Conservation (phyloP, 35 echinoderm and acorn worm genomes). For the Chiridota heheva region DNA sequence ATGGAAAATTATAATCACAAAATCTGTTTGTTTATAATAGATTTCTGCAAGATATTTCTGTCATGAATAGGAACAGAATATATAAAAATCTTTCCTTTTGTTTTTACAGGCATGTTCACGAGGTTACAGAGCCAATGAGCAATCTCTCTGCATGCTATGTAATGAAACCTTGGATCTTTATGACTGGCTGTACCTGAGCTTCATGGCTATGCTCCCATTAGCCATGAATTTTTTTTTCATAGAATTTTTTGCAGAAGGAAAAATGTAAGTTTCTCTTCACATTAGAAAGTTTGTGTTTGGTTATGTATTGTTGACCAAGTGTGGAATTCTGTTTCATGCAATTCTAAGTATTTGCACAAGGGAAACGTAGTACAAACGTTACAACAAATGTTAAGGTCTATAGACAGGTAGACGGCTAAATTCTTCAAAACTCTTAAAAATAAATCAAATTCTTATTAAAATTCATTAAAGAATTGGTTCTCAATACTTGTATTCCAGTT, state of each 20-base stretch:
- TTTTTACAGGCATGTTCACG: conserved; percentile 74
- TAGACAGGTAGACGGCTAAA: background rate
- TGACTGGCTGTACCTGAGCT: conserved; percentile 94
- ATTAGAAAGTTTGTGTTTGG: background rate
- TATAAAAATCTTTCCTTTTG: no score
- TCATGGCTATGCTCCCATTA: conserved; percentile 80
- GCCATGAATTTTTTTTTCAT: conserved; percentile 92
- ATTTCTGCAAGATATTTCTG: no score
- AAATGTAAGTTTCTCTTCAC: conserved; percentile 47
- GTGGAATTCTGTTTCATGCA: background rate
- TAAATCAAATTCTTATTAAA: no score
- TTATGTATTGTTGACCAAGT: background rate
- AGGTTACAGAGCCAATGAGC: conserved; percentile 60
- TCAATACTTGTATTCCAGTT: no score
- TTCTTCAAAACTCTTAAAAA: background rate
- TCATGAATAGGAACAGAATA: no score
- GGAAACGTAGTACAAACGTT: background rate
- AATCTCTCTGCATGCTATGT: conserved; percentile 77
- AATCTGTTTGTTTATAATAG: conserved; percentile 2
- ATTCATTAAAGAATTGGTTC: no score
- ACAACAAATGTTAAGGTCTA: background rate
- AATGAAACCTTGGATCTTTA: conserved; percentile 54
- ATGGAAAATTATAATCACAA: background rate
- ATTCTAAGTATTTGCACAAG: background rate
- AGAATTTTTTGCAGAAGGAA: conserved; percentile 84